Percentiles rank a stretch among this genome's conserved stretches.
Conservation (phyloP, 1,140 invertebrate genomes). For the Drosophila lacteicornis region DNA sequence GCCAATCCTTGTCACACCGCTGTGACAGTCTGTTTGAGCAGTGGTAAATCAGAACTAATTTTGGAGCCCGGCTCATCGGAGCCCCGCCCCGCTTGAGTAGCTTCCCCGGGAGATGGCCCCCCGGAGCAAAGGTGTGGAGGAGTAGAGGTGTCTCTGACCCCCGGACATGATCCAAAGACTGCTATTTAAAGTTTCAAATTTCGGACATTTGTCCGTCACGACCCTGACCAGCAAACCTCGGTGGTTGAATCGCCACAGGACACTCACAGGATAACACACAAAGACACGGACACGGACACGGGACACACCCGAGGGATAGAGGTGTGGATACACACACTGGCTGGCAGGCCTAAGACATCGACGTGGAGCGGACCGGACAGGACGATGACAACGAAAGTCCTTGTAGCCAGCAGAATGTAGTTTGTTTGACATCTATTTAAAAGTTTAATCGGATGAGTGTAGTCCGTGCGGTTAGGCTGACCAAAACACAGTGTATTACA, state of each 20-base stretch:
- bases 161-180: constrained; percentile 40
- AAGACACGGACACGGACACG: constrained; percentile 13
- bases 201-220: constrained; percentile 79
- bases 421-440: constrained; percentile 84
- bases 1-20: constrained; percentile 45
- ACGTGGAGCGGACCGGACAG: constrained; percentile 37
- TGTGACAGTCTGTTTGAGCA: constrained; percentile 39
- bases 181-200: constrained; percentile 79
- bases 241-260: constrained; percentile 45
- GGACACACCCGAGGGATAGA: constrained; percentile 29
- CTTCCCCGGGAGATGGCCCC: neutral
- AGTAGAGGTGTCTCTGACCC: constrained; percentile 15
- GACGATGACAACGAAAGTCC: constrained; percentile 66
- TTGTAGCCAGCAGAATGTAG: constrained; percentile 78
- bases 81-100: constrained; percentile 41
- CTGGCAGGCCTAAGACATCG: constrained; percentile 71
- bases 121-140: constrained; percentile 12
- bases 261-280: constrained; percentile 30
- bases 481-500: constrained; percentile 81
- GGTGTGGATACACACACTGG: constrained; percentile 19
- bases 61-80: constrained; percentile 21
- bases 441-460: constrained; percentile 84
- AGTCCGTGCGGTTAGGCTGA: constrained; percentile 81
- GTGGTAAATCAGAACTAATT: constrained; percentile 63
- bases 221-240: constrained; percentile 32